A percentile compares a stretch with the other conserved stretches of the same genome.
Conservation (phyloP, 2,113 vertebrate genomes). For the Trochalopteron elliotii region DNA sequence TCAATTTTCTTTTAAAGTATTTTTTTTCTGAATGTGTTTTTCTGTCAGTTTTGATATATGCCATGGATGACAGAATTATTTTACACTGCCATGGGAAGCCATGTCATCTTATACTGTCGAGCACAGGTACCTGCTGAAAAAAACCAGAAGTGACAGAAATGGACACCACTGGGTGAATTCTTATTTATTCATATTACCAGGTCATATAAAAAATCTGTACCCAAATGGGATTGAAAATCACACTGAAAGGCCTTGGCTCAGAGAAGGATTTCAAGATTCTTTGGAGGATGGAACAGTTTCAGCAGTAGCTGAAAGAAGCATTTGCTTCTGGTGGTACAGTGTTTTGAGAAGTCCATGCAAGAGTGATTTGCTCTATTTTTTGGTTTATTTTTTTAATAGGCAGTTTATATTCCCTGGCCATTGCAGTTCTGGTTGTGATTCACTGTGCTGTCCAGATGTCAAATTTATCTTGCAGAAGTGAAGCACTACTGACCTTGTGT, state of each 20-base stretch:
- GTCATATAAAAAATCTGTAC: neutral
- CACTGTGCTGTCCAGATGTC: neutral
- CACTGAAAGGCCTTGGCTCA: neutral
- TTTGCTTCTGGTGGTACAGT: neutral
- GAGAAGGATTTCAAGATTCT: neutral
- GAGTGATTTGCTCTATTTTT: neutral
- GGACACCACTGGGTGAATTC: neutral
- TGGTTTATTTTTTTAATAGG: neutral
- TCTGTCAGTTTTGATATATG: neutral
- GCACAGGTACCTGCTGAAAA: neutral
- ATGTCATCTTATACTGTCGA: neutral
- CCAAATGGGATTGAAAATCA: neutral
- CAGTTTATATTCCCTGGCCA: neutral
- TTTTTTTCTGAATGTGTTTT: neutral
- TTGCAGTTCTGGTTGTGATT: slow-evolving; percentile 7
- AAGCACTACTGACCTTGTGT: slow-evolving; percentile 17
- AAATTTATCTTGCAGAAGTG: slow-evolving; percentile 1
- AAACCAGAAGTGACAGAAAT: neutral
- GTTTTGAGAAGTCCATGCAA: neutral
- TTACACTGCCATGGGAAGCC: neutral
- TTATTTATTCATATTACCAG: neutral
- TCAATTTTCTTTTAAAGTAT: neutral
- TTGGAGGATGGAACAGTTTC: neutral
- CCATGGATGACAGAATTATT: neutral
- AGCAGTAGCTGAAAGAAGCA: neutral